phyloP scores from a whole-genome alignment of 1,140 invertebrate species.

The Drosophila lacteicornis region DNA sequence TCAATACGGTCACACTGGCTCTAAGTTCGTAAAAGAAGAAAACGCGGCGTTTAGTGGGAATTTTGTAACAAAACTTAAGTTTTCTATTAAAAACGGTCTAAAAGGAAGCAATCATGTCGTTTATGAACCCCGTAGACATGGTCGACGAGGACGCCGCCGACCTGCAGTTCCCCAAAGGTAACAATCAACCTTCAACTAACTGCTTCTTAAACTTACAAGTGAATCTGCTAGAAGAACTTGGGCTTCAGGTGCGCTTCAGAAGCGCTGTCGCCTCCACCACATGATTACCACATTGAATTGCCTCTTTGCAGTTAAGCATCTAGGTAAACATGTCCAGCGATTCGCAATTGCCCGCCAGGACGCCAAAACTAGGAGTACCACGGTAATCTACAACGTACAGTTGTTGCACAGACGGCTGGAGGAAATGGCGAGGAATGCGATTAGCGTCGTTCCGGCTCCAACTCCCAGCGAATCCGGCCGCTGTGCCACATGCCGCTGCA shows the following conservation, averaged over 20 bases:
- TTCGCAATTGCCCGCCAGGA: constrained; percentile 37
- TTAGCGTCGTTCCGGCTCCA: background rate
- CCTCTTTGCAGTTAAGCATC: constrained; percentile 54
- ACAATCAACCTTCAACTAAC: constrained; percentile 11
- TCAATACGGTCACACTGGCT: too few species aligned
- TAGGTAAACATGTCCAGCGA: constrained; percentile 16
- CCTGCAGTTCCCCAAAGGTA: constrained; percentile 95
- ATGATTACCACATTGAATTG: constrained; percentile 49
- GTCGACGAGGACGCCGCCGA: constrained; percentile 94
- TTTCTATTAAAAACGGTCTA: constrained; percentile 6
- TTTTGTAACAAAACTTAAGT: background rate
- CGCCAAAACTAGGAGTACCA: constrained; percentile 33
- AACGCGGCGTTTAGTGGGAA: constrained; percentile 14
- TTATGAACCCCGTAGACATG: constrained; percentile 85
- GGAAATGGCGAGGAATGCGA: constrained; percentile 8
- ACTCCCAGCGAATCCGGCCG: background rate
- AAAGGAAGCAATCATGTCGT: constrained; percentile 65
- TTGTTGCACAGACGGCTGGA: constrained; percentile 43
- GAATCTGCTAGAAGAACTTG: constrained; percentile 26
- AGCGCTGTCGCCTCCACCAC: constrained; percentile 10
- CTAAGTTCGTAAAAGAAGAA: background rate
- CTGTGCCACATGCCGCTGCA: constrained; percentile 54
- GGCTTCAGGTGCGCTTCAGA: background rate
- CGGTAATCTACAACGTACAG: constrained; percentile 38
- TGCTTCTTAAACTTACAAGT: constrained; percentile 54